A percentile compares a stretch with the other conserved stretches of the same genome.
Conservation (phyloP, 2,888 invertebrate genomes). For the Sphaerophoria taeniata region DNA sequence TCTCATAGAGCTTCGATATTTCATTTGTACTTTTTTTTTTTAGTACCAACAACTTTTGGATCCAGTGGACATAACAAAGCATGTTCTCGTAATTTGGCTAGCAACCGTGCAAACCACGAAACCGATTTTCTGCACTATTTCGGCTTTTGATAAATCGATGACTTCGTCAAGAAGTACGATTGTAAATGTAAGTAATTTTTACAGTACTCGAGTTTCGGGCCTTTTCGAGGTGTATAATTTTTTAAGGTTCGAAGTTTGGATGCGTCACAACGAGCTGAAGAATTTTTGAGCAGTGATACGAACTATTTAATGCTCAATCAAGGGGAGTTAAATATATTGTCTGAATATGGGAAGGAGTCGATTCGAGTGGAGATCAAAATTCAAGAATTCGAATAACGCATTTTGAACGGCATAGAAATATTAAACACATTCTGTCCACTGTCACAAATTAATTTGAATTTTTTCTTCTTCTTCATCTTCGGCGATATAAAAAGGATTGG, state of each 20-base stretch:
- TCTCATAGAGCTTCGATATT: not conserved
- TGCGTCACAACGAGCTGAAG: slow-evolving; percentile 75
- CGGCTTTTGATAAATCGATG: slow-evolving; percentile 77
- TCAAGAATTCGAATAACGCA: slow-evolving; percentile 75
- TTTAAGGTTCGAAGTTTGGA: slow-evolving; percentile 76
- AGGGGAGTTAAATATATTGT: slow-evolving; percentile 77
- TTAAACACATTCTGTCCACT: too few species aligned
- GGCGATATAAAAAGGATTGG: too few species aligned
- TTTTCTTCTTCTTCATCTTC: too few species aligned
- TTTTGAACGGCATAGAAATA: too few species aligned
- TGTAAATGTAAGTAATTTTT: slow-evolving; percentile 67
- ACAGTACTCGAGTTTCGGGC: not conserved
- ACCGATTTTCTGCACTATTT: slow-evolving; percentile 76
- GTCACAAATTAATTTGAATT: too few species aligned
- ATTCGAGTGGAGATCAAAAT: slow-evolving; percentile 78
- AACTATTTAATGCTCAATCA: slow-evolving; percentile 77
- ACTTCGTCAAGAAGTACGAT: slow-evolving; percentile 77
- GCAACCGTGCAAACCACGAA: slow-evolving; percentile 78
- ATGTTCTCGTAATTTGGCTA: slow-evolving; percentile 77
- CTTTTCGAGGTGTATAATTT: not conserved
- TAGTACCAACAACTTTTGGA: slow-evolving; percentile 67
- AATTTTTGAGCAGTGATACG: slow-evolving; percentile 76
- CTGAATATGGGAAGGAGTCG: slow-evolving; percentile 73
- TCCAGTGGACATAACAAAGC: slow-evolving; percentile 67
- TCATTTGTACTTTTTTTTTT: not conserved